Base-by-base conservation (phyloP, 1,140 invertebrate species). In the Drosophila aff. region DNA sequence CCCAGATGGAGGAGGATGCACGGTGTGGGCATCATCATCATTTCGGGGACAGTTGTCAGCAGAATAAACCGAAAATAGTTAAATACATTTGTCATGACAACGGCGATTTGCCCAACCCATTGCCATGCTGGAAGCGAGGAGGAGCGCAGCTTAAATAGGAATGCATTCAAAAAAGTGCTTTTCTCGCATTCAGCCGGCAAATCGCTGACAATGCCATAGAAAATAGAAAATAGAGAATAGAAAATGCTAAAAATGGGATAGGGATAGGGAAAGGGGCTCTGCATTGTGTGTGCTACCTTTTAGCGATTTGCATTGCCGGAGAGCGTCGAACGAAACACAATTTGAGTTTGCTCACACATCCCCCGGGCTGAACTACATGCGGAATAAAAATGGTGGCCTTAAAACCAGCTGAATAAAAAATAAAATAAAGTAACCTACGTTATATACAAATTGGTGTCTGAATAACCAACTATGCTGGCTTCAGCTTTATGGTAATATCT, bases 21-120 rank as follows among this genome's bases (percentile, higher is more conserved):
- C 28, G 15, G 38, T 43, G 28, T 58, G 50, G 38, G 59, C 57
- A 43, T 18, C 1, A 8, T 6, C 40, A 41, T 41, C 40, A 62
- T 82, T 87, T 83, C 52, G 80, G 69, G 74, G 77, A 59, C 73
- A 84, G 71, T 76, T 65, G 68, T 66, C 57, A 66, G 71, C 64
- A 69, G 75, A 78, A 75, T 69, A 67, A 78, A 84, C 68, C 83
- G 67, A 87, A 87, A 87, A 87, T 81, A 81, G 81, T 89, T 89
- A 90, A 89, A 84, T 90, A 89, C 84, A 89, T 90, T 89, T 89
- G 84, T 89, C 84, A 90, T 90, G 85, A 90, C 84, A 87, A 87
- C 82, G 65, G 62, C 38, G 50, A 47, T 58, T 50, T 40, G 46
- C 47, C 9, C 21, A 23, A 4, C 9, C 36, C 49, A 18, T 52